Base-by-base conservation (phyloP, 2,797 vertebrate species). In the Pteronotus mesoamericanus region DNA sequence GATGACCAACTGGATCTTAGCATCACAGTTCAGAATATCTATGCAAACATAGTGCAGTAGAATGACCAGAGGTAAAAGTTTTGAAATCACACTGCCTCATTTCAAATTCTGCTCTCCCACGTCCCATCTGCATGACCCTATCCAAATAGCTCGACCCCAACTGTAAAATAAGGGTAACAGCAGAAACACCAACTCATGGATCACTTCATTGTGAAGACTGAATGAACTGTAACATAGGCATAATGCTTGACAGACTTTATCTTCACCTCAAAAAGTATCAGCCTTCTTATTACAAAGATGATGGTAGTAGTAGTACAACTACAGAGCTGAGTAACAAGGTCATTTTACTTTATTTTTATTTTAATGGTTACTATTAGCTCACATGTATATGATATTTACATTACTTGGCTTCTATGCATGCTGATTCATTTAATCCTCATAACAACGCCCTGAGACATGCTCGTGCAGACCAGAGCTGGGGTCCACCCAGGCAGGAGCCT, bases 301-400 rank as follows among this genome's bases (percentile, higher is more conserved):
- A 34, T n/a, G 32, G 75, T 87, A 48, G 66, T 72, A 78, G 55
- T 57, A 72, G 26, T 69, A 37, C 64, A 88, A 72, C 78, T 42
- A 74, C 37, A 86, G 87, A 44, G 34, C 37, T 82, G 64, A 95
- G 53, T 42, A 82, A 71, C 10, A 48, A 66, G 74, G 66, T 93
- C 21, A 21, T 90, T 71, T 88, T 75, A 57, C 42, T 87, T 91
- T 95, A 71, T 95, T 95, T 95, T 94, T 89, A 57, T 90, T 96
- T 92, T 77, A 82, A 78, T 51, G 32, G 90, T 53, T 79, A 19
- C 21, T 46, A 9, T 93, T 48, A 68, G 59, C 21, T 29, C 82
- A 68, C 68, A 77, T 21, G 11, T 46, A 32, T 21, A 26, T 19
- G 68, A 18, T n/a, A 24, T 44, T 94, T 85, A 32, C 18, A 61